A percentile compares a stretch with the other conserved stretches of the same genome.
Evolutionary conservation across 1,140 invertebrate species (phyloP).

Genomic region (Sitobion miscanthi): DNA sequence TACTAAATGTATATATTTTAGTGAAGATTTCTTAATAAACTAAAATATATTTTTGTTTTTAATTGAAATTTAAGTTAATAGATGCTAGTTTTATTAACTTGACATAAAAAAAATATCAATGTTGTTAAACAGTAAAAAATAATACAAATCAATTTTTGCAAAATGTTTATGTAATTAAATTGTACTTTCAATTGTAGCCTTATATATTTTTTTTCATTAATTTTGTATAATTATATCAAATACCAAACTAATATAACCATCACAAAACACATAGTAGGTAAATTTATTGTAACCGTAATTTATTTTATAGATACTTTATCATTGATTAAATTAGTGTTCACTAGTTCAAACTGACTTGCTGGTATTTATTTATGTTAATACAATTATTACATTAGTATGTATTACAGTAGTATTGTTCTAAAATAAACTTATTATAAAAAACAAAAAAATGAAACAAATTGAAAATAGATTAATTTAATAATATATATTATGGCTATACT

Average conservation of each 20-base stretch:
- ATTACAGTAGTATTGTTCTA: neutral
- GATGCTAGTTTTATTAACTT: neutral
- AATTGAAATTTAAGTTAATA: neutral
- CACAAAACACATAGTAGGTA: neutral
- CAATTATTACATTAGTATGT: neutral
- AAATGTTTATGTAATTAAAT: conserved; percentile 26
- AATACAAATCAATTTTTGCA: neutral
- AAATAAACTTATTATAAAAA: too few relatives aligned
- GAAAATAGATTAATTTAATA: neutral
- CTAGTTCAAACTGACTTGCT: neutral
- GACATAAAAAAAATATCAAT: neutral
- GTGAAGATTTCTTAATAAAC: neutral
- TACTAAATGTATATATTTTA: neutral
- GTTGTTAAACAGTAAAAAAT: neutral
- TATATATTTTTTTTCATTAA: conserved; percentile 42
- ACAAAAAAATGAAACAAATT: neutral
- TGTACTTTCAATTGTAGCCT: conserved; percentile 8
- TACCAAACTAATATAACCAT: neutral
- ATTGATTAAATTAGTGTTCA: neutral
- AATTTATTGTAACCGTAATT: neutral
- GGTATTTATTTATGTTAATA: conserved; percentile 20
- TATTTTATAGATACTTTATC: conserved; percentile 4
- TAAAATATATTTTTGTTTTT: conserved; percentile 10
- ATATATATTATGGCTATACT: neutral
- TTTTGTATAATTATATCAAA: conserved; percentile 15